Evolutionary conservation across 1,140 invertebrate genomes (phyloP).

Genomic region (Procambarus virginalis): DNA sequence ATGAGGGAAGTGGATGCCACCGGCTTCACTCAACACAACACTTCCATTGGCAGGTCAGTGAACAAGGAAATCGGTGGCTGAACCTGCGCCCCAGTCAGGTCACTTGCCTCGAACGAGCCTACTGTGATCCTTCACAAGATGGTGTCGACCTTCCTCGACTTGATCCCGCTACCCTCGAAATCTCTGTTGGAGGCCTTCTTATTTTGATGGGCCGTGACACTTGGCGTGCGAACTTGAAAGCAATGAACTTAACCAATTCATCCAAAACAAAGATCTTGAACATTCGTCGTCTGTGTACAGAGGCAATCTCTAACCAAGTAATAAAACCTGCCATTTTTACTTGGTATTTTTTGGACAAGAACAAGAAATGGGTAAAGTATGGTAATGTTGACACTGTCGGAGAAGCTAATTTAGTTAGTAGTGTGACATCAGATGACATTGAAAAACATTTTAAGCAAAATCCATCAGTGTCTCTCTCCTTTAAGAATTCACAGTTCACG

Average conservation of each 20-base stretch:
- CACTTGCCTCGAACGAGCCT: conserved; percentile 6
- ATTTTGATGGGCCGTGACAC: conserved; percentile 27
- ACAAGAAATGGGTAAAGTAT: conserved; percentile 50
- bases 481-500: conserved; percentile 20
- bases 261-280: conserved; percentile 22
- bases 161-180: conserved; percentile 12
- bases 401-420: conserved; percentile 18
- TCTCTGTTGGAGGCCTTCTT: background rate
- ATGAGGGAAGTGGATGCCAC: conserved; percentile 30
- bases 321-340: background rate
- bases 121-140: conserved; percentile 32
- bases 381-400: conserved; percentile 46
- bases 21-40: conserved; percentile 32
- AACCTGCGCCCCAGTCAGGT: conserved; percentile 5
- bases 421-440: conserved; percentile 42
- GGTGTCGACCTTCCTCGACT: conserved; percentile 21
- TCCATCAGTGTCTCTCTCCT: conserved; percentile 1
- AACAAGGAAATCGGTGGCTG: conserved; percentile 20
- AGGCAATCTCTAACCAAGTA: background rate
- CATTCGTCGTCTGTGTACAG: conserved; percentile 25
- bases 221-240: conserved; percentile 45
- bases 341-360: conserved; percentile 49
- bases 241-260: conserved; percentile 46
- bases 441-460: conserved; percentile 26
- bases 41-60: conserved; percentile 58